A percentile compares a stretch with the other conserved stretches of the same genome.
Evolutionary conservation across 1,140 invertebrate species (phyloP).

Genomic region (Listronotus bonariensis): DNA sequence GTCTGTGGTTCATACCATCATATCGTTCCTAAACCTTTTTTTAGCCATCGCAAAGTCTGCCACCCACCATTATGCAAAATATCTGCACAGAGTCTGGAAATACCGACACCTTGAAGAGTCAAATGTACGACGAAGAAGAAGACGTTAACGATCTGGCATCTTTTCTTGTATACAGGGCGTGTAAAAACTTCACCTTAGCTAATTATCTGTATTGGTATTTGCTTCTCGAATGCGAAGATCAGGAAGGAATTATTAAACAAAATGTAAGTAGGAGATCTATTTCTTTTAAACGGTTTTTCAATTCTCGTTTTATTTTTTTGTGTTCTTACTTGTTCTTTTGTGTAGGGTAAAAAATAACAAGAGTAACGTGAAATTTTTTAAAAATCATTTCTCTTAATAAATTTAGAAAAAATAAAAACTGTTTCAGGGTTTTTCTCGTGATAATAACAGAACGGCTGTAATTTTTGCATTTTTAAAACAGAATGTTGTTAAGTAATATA

Average conservation of each 20-base stretch:
- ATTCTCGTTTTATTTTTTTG: too few species aligned
- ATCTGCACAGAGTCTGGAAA: constrained; percentile 52
- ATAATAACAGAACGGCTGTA: too few species aligned
- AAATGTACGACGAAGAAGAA: constrained; percentile 79
- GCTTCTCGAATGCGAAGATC: constrained; percentile 89
- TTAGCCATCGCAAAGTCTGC: constrained; percentile 25
- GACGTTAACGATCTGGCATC: constrained; percentile 80
- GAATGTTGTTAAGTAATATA: too few species aligned
- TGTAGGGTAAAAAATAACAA: too few species aligned
- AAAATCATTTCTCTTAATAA: too few species aligned
- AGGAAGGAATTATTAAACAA: constrained; percentile 69
- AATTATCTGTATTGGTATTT: constrained; percentile 99
- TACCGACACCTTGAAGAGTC: constrained; percentile 57
- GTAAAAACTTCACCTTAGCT: constrained; percentile 84
- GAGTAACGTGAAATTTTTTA: too few species aligned
- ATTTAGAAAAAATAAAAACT: too few species aligned
- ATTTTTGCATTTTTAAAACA: too few species aligned
- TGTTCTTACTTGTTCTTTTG: too few species aligned
- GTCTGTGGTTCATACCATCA: too few species aligned
- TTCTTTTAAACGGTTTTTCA: too few species aligned
- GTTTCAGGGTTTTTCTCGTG: too few species aligned
- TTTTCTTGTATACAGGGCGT: constrained; percentile 89
- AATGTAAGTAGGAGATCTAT: constrained; percentile 60
- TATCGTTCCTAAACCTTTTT: constrained; percentile 3
- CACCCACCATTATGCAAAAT: constrained; percentile 47